A percentile compares a stretch with the other conserved stretches of the same genome.
Evolutionary conservation across 2,113 vertebrate genomes (phyloP).

Genomic region (Saguinus midas): DNA sequence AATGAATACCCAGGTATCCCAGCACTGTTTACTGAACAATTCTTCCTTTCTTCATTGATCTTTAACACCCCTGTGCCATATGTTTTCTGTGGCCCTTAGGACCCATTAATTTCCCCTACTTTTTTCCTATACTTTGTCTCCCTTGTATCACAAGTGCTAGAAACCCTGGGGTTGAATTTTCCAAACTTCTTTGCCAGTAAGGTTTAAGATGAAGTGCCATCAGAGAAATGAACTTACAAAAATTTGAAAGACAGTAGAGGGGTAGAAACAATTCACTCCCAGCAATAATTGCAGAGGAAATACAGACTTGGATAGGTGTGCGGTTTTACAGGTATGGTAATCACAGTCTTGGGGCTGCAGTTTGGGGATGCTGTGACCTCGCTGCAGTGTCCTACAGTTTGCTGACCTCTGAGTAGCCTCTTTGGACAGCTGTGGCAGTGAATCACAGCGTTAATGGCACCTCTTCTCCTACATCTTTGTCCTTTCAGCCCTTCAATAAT

Average conservation of each 20-base stretch:
- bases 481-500: background rate
- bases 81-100: background rate
- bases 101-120: conserved; percentile 12
- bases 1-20: background rate
- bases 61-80: background rate
- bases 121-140: background rate
- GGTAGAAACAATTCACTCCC: background rate
- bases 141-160: background rate
- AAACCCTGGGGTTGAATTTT: background rate
- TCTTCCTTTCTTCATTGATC: background rate
- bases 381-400: background rate
- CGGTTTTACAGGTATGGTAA: background rate
- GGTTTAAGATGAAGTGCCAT: background rate
- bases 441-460: background rate
- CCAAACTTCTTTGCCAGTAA: background rate
- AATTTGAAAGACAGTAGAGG: background rate
- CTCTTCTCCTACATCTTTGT: background rate
- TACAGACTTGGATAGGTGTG: too few species aligned
- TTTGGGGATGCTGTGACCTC: background rate
- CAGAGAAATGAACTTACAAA: background rate
- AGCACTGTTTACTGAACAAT: background rate
- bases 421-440: background rate
- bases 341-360: background rate
- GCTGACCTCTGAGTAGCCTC: too few species aligned
- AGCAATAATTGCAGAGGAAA: background rate